A percentile compares a stretch with the other conserved stretches of the same genome.
Evolutionary conservation across 2,113 vertebrate species (phyloP).

Genomic region (Scomber scombrus): DNA sequence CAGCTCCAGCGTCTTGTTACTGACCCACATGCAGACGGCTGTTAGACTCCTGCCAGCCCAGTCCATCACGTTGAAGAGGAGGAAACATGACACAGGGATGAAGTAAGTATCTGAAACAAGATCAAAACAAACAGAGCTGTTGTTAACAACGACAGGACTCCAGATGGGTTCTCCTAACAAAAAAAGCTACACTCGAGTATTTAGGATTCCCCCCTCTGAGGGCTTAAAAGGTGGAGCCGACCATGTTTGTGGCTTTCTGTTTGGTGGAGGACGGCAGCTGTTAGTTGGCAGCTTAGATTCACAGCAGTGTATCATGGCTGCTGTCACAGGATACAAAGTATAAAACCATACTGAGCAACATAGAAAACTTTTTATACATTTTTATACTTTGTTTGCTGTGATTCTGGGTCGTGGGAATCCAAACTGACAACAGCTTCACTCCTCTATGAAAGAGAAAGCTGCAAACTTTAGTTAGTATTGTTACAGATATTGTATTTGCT

Average conservation of each 20-base stretch:
- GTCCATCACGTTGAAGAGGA: constrained; percentile 96
- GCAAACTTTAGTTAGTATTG: too few species aligned
- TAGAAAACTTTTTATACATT: neutral
- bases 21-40: constrained; percentile 92
- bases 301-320: neutral
- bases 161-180: neutral
- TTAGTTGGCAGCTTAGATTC: neutral
- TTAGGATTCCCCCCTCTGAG: neutral
- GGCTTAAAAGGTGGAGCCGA: neutral
- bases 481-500: neutral
- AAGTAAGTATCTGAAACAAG: constrained; percentile 87
- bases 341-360: neutral
- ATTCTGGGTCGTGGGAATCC: neutral
- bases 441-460: neutral
- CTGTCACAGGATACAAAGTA: neutral
- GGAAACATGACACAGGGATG: constrained; percentile 94
- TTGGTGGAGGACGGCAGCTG: neutral
- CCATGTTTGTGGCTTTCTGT: neutral
- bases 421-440: neutral
- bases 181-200: neutral
- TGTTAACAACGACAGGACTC: constrained; percentile 53
- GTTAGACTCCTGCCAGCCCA: constrained; percentile 96
- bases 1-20: constrained; percentile 58
- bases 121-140: constrained; percentile 34
- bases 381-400: neutral